Conservation (phyloP, 2,888 invertebrate genomes). For the Rhingia campestris region DNA sequence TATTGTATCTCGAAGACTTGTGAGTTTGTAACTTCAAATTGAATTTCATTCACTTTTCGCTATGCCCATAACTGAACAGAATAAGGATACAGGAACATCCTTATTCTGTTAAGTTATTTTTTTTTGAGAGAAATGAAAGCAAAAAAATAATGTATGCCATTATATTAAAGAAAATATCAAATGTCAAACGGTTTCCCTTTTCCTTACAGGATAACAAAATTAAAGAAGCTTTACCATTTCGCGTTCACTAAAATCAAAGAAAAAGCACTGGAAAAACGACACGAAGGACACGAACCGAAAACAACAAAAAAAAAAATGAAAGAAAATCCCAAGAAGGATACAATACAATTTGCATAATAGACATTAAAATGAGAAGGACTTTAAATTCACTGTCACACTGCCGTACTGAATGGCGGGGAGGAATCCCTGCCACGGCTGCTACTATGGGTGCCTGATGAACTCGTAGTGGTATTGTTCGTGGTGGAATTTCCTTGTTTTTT, state of each 20-base stretch:
- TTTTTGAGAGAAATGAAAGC: background rate
- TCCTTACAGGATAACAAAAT: conserved; percentile 33
- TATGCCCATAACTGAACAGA: too few species aligned
- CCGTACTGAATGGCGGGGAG: conserved; percentile 6
- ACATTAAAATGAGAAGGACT: conserved; percentile 62
- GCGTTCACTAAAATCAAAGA: conserved; percentile 46
- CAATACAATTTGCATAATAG: conserved; percentile 66
- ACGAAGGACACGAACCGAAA: background rate
- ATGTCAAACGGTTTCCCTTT: conserved; percentile 34
- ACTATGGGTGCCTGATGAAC: background rate
- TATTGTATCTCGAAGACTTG: background rate
- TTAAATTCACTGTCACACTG: conserved; percentile 55
- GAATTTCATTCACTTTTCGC: conserved; percentile 34
- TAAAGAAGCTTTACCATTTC: conserved; percentile 17
- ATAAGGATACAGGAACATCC: too few species aligned
- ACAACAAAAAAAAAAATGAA: conserved; percentile 2
- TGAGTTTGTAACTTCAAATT: conserved; percentile 16
- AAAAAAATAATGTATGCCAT: conserved; percentile 18
- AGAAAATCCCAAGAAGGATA: conserved; percentile 45
- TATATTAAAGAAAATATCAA: conserved; percentile 51
- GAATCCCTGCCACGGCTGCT: background rate
- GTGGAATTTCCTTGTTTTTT: conserved; percentile 37
- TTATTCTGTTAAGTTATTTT: conserved; percentile 25
- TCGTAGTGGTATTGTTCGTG: conserved; percentile 36
- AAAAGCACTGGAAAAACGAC: conserved; percentile 24